Percentiles rank a stretch among this genome's conserved stretches.
Evolutionary conservation across 1,140 invertebrate species (phyloP).

Genomic region (Helicoverpa armigera): DNA sequence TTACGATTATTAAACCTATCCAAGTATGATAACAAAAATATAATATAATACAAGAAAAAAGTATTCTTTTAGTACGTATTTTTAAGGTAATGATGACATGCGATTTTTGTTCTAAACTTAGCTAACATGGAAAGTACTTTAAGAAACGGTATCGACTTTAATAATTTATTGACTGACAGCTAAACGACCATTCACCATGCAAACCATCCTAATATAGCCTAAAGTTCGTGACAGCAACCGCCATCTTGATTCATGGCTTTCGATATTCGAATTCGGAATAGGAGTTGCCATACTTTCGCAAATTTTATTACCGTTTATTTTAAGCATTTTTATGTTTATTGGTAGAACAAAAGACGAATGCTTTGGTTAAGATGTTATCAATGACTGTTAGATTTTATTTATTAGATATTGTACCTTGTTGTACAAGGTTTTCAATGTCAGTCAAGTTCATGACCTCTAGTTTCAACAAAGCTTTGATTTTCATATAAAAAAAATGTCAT

Average conservation of each 20-base stretch:
- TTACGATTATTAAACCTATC: too few relatives aligned
- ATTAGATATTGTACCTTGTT: background rate
- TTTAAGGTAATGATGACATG: background rate
- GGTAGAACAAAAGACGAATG: background rate
- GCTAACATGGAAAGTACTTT: background rate
- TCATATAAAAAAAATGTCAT: background rate
- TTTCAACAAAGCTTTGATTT: background rate
- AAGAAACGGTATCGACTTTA: background rate
- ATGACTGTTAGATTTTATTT: background rate
- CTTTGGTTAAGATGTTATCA: background rate
- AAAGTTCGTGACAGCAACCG: constrained; percentile 24
- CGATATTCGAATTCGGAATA: constrained; percentile 11
- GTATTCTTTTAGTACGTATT: background rate
- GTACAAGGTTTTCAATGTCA: background rate
- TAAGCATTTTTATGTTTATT: background rate
- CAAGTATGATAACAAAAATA: background rate
- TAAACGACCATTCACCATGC: constrained; percentile 28
- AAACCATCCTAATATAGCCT: constrained; percentile 19
- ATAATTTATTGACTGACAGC: constrained; percentile 25
- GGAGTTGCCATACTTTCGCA: constrained; percentile 12
- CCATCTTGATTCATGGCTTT: constrained; percentile 21
- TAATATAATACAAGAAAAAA: background rate
- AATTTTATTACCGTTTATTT: constrained; percentile 34
- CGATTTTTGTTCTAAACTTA: background rate
- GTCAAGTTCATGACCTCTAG: constrained; percentile 12